These are phyloP conservation scores for Oceanodroma tethys DNA, from an alignment of 2,113 vertebrate species.

Conservation along the genomic window DNA sequence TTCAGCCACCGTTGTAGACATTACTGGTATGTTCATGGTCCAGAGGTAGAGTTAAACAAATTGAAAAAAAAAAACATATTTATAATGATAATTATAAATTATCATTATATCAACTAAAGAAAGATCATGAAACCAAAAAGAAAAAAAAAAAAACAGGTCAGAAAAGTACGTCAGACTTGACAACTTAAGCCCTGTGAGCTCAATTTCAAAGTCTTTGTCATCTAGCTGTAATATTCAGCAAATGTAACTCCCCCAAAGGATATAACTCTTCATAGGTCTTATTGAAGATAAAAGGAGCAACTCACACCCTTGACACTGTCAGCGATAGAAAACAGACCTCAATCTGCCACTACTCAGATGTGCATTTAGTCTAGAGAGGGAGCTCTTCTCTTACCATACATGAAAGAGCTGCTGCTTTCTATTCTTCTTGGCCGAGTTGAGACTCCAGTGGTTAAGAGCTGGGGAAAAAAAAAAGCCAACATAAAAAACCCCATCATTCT, in stretches of 20 bases:
- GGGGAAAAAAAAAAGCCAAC: fast-evolving
- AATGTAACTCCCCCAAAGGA: background rate
- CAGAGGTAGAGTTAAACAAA: background rate
- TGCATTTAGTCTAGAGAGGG: background rate
- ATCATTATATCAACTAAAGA: background rate
- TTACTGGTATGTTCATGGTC: background rate
- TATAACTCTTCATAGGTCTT: background rate
- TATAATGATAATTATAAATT: background rate
- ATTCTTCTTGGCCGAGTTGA: background rate
- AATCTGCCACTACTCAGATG: background rate
- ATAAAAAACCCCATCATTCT: background rate
- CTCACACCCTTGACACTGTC: background rate
- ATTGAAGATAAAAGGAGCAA: background rate
- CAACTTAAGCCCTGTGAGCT: background rate
- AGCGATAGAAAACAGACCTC: background rate
- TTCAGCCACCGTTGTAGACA: background rate
- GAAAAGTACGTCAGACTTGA: background rate
- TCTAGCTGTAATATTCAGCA: background rate
- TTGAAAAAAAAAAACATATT: background rate
- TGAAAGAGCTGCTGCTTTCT: background rate
- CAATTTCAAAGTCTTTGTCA: background rate
- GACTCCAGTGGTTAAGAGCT: background rate
- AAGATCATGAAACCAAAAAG: background rate
- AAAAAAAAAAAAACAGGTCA: background rate
- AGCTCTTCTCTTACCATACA: background rate